Evolutionary conservation across 2,888 invertebrate species (phyloP), one percentile per base, ranked within the genome.

Genomic region (Cephus nigrinus): DNA sequence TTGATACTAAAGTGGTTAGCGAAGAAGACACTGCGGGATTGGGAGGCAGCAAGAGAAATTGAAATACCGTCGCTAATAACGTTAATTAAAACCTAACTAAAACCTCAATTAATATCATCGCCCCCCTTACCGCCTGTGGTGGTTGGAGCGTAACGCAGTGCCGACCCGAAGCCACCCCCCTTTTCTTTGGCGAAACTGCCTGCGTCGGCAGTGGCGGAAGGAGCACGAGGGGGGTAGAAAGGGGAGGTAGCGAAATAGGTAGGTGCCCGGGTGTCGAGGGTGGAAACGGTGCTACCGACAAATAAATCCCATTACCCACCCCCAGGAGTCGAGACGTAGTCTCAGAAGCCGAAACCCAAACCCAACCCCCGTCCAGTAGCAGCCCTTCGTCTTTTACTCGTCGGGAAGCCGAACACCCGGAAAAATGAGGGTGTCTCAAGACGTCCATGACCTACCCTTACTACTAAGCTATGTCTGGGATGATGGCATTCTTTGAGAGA

Each of bases 251-350:
- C 76, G 74, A 35, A 35, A 74, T 32, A 74, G 82, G 83, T 78
- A 84, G 82, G 55, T 23, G 55, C 9, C 23, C 23, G 55, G 55
- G 55, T 23, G 55, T 55, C 23, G 9, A 55, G 79, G 82, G 71
- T 82, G 85, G 84, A 81, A 81, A 86, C 85, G 73, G 68, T 74
- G 75, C 36, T 78, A 72, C 75, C 86, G 87, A 90, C 90, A 89
- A 89, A 90, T 90, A 90, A 91, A 91, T 91, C 81, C 91, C 90
- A 91, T 91, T 91, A 91, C 89, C 88, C 91, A 89, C 86, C 83
- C 83, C 88, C 87, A 85, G 80, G 30, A 74, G 75, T 55, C 55
- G n/a, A 77, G 77, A 77, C 77, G 74, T 69, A 55, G 35, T 69
- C 36, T 40, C 32, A 32, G 71, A 71, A 31, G 71, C 71, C 33